These are phyloP conservation scores for Volucella zonaria DNA, from an alignment of 2,888 invertebrate genomes.

Conservation along the genomic window DNA sequence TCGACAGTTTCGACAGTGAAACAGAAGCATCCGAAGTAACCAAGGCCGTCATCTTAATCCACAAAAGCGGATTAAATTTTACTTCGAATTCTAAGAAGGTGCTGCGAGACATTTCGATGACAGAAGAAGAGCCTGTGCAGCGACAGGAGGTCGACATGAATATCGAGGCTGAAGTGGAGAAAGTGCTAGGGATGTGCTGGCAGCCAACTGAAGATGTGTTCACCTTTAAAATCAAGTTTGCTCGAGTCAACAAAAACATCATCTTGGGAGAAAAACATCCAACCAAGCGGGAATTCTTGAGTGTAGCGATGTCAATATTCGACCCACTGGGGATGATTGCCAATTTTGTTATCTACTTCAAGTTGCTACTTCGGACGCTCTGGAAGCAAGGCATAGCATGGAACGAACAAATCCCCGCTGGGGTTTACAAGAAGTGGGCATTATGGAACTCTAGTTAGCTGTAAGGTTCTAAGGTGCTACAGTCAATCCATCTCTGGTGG, in stretches of 20 bases:
- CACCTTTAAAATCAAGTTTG: conserved; percentile 12
- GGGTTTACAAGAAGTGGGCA: too few species aligned
- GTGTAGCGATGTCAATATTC: conserved; percentile 31
- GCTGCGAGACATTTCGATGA: neutral
- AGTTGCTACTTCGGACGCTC: neutral
- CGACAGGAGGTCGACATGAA: conserved; percentile 7
- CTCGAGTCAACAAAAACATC: neutral
- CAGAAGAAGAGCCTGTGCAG: too few species aligned
- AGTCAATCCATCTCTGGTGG: too few species aligned
- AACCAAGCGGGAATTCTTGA: conserved; percentile 29
- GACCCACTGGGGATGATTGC: conserved; percentile 40
- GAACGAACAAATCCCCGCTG: too few species aligned
- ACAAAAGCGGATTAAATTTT: conserved; percentile 22
- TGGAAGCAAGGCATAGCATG: too few species aligned
- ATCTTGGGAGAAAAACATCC: neutral
- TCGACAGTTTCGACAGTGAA: conserved; percentile 14
- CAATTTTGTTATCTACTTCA: conserved; percentile 18
- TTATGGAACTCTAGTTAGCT: neutral
- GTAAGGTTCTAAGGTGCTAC: conserved; percentile 1
- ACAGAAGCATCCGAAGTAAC: conserved; percentile 20
- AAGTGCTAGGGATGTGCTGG: conserved; percentile 68
- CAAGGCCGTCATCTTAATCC: conserved; percentile 12
- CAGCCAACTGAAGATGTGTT: conserved; percentile 54
- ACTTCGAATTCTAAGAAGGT: conserved; percentile 23
- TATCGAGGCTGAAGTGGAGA: conserved; percentile 21